These are phyloP conservation scores for Dryoscopus gambensis DNA, from an alignment of 2,113 vertebrate genomes.

Conservation along the genomic window DNA sequence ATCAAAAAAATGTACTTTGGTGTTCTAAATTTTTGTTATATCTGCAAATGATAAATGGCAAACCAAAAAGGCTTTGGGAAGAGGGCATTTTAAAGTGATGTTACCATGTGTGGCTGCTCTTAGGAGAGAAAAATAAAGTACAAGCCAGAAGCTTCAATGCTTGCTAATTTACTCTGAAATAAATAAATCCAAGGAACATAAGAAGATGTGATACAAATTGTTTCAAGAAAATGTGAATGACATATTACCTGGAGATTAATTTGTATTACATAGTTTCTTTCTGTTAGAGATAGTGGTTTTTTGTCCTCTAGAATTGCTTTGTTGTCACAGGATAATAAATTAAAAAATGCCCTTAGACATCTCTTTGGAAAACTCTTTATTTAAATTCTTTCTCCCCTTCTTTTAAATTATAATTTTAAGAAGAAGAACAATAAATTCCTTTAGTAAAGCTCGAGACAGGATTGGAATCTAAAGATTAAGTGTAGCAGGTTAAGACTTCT, in stretches of 20 bases:
- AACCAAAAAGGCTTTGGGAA: neutral
- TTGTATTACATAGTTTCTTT: neutral
- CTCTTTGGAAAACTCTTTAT: neutral
- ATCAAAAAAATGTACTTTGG: neutral
- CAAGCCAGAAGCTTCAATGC: neutral
- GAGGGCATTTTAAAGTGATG: neutral
- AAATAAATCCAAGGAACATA: neutral
- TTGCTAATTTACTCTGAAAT: neutral
- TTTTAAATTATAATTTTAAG: neutral
- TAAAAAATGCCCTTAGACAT: neutral
- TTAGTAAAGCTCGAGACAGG: constrained; percentile 7
- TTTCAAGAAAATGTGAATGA: neutral
- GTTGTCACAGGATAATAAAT: neutral
- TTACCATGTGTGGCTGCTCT: neutral
- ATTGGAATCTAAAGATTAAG: constrained; percentile 1
- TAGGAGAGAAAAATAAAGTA: neutral
- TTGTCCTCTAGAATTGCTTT: neutral
- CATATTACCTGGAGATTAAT: neutral
- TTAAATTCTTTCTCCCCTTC: neutral
- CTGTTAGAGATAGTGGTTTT: neutral
- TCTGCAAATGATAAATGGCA: neutral
- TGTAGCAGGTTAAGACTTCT: neutral
- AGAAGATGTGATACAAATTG: neutral
- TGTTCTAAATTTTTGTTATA: neutral
- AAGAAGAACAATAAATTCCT: constrained; percentile 24